Base-by-base conservation (phyloP, 1,140 invertebrate species). In the Drosophila micromelanica region DNA sequence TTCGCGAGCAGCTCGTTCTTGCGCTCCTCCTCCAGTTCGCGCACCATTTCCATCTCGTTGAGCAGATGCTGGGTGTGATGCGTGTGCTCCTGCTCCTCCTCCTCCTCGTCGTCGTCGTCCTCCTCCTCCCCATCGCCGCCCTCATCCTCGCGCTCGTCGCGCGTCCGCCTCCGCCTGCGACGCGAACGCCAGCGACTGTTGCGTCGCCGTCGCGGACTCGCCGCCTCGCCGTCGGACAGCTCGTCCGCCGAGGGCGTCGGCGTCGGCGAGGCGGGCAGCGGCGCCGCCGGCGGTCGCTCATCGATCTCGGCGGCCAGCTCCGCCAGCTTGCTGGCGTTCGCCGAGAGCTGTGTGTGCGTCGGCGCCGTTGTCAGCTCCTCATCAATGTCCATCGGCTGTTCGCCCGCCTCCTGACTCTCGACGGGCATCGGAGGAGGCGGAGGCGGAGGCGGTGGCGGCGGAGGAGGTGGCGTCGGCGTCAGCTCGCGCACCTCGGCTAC, bases 321-420 rank as follows among this genome's bases (percentile, higher is more conserved):
- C 0, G 84, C 78, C 54, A 87, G n/a, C 30, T 87, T 87, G 46
- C 76, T 89, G 12, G 75, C 84, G 12, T 42, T 80, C 1, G 73
- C 70, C 9, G 84, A 90, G 4, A 90, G 49, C n/a, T 80, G 87
- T 0, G 82, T 91, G 9, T 91, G 85, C 3, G 85, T 91, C 1
- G 82, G 90, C 15, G 84, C 90, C 6, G 90, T 85, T 5, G 90
- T 91, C 12, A 91, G 56, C 43, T 91, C 90, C 51, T 91, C 90
- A 48, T 91, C 90, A 32, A 91, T 91, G 40, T 91, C 90, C 87
- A 91, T 91, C 6, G 90, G 90, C 43, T 84, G 70, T 17, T 91
- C 90, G 5, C 84, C 87, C 5, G 87, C 64, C 43, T 90, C 87
- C 17, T 55, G 17, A 32, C 7, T 32, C 5, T 32, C 30, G 7